phyloP scores from a whole-genome alignment of 2,888 invertebrate genomes.

The Herminia tarsipennalis region DNA sequence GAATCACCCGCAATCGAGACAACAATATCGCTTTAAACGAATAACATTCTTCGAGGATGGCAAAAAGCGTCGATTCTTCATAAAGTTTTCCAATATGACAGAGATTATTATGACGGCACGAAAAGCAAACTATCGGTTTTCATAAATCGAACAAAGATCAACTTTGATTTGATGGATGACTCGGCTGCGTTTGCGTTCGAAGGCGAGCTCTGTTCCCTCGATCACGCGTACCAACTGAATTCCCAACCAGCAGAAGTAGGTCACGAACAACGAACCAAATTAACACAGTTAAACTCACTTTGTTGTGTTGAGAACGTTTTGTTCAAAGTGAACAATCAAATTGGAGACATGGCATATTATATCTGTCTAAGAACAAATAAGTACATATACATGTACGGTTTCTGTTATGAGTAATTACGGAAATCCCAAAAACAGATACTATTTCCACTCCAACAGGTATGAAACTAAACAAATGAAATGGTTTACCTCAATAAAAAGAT shows the following conservation, averaged over 20 bases:
- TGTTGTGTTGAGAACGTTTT: not conserved
- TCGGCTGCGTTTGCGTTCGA: conserved; percentile 44
- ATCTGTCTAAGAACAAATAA: not conserved
- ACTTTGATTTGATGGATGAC: conserved; percentile 72
- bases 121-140: conserved; percentile 72
- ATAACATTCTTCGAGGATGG: conserved; percentile 17
- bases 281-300: not conserved
- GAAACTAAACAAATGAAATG: conserved; percentile 9
- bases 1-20: conserved; percentile 21
- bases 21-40: conserved; percentile 24
- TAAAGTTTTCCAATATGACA: conserved; percentile 65
- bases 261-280: conserved; percentile 8
- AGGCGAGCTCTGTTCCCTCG: conserved; percentile 6
- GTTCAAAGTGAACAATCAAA: not conserved
- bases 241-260: conserved; percentile 13
- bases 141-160: conserved; percentile 72
- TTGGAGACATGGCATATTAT: not conserved
- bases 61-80: conserved; percentile 50
- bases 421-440: conserved; percentile 6
- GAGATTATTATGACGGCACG: conserved; percentile 56
- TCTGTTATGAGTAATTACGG: not conserved
- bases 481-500: conserved; percentile 37
- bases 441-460: not conserved
- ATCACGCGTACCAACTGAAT: not conserved
- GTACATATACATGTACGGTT: not conserved